phyloP scores from a whole-genome alignment of 23 tunicate genomes.

The Clavelina lepadiformis region DNA sequence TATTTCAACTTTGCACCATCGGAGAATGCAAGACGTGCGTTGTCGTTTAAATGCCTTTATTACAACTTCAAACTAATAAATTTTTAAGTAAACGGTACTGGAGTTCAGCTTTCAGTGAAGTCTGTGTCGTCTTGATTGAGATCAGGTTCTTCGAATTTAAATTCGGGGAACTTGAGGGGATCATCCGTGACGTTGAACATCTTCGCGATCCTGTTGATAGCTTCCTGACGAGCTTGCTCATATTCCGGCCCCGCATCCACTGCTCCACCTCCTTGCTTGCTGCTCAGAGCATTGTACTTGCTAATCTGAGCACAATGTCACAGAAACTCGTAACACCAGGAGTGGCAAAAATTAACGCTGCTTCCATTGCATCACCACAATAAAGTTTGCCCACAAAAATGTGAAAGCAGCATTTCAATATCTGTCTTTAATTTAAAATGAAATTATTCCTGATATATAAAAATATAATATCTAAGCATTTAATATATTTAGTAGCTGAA shows the following conservation, averaged over 20 bases:
- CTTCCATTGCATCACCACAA: not conserved
- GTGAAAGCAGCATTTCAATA: too few species aligned
- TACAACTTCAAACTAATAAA: too few species aligned
- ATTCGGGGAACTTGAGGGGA: constrained; percentile 56
- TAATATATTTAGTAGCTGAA: not conserved
- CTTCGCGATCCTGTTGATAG: constrained; percentile 49
- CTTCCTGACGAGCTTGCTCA: constrained; percentile 52
- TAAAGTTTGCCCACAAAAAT: not conserved
- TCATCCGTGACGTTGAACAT: constrained; percentile 54
- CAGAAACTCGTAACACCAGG: too few species aligned
- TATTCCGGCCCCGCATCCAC: constrained; percentile 77
- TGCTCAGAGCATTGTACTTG: constrained; percentile 30
- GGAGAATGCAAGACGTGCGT: too few species aligned
- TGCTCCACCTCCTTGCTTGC: constrained; percentile 74
- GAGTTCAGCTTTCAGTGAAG: constrained; percentile 6
- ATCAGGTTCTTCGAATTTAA: constrained; percentile 64
- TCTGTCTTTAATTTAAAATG: too few species aligned
- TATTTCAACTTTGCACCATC: too few species aligned
- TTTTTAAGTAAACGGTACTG: too few species aligned
- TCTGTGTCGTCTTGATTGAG: constrained; percentile 59
- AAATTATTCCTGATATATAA: not conserved
- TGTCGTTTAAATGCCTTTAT: too few species aligned
- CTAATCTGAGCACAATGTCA: constrained; percentile 28
- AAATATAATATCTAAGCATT: not conserved
- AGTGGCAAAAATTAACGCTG: too few species aligned